Conservation (phyloP, 2,113 vertebrate genomes). For the Ophthalmolycus amberensis region DNA sequence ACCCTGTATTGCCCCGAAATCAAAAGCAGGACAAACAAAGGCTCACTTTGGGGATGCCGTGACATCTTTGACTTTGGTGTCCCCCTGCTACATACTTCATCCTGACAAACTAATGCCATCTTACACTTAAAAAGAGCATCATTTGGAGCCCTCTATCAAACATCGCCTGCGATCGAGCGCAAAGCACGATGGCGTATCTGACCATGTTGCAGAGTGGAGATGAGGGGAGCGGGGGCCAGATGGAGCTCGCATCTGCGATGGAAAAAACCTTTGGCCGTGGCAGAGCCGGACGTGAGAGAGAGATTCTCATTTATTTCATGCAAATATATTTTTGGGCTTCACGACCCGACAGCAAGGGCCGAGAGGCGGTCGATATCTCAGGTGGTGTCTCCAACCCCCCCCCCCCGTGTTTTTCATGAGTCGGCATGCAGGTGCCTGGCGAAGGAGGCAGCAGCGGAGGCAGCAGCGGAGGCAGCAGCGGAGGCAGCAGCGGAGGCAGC, state of each 20-base stretch:
- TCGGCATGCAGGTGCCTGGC: conserved; percentile 21
- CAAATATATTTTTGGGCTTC: conserved; percentile 74
- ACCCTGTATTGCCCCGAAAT: conserved; percentile 39
- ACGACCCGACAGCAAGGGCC: conserved; percentile 71
- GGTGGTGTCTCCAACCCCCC: conserved; percentile 39
- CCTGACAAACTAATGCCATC: too few species aligned
- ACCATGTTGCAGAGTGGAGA: conserved; percentile 31
- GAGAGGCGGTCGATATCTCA: conserved; percentile 62
- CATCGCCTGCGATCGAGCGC: conserved; percentile 1
- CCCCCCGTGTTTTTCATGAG: conserved; percentile 8
- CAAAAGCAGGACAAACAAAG: conserved; percentile 46
- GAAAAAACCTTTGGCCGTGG: conserved; percentile 78
- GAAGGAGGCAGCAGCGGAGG: conserved; percentile 18
- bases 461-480: conserved; percentile 9
- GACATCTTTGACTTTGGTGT: conserved; percentile 16
- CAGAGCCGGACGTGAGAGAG: conserved; percentile 68
- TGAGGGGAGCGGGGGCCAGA: conserved; percentile 70
- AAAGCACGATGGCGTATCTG: neutral
- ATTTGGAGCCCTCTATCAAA: conserved; percentile 1
- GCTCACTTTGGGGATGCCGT: conserved; percentile 33
- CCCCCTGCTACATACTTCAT: neutral
- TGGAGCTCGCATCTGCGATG: conserved; percentile 81
- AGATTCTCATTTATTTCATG: conserved; percentile 81
- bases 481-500: conserved; percentile 12
- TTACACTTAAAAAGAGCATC: neutral